phyloP scores from a whole-genome alignment of 2,888 invertebrate species.

The Polydesmus complanatus region DNA sequence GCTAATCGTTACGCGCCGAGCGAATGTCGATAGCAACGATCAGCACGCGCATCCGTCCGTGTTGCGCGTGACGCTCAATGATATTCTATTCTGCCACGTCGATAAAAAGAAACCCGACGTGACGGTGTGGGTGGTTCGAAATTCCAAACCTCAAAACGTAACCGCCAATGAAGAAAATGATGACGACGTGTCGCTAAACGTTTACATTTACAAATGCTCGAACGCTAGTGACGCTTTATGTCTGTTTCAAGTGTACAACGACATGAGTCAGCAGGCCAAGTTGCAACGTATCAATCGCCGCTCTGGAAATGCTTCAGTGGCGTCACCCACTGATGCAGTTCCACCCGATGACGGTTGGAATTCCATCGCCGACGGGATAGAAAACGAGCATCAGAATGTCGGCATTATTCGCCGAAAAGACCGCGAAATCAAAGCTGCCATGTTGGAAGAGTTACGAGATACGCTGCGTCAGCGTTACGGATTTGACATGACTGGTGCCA shows the following conservation, averaged over 20 bases:
- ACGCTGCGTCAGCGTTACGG: not conserved
- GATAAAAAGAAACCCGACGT: constrained; percentile 26
- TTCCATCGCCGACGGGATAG: constrained; percentile 10
- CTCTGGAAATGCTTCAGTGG: not conserved
- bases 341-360: too few species aligned
- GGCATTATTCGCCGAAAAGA: constrained; percentile 4
- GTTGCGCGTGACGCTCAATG: constrained; percentile 20
- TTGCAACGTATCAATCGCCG: not conserved
- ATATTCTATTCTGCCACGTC: constrained; percentile 30
- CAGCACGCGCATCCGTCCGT: not conserved
- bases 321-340: not conserved
- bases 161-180: not conserved
- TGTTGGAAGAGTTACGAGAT: constrained; percentile 11
- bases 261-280: constrained; percentile 13
- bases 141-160: constrained; percentile 14
- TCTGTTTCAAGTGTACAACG: constrained; percentile 11
- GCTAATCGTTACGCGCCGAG: constrained; percentile 7
- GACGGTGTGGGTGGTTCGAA: constrained; percentile 28
- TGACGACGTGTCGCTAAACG: not conserved
- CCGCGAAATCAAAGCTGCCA: constrained; percentile 6
- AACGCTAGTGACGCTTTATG: constrained; percentile 9
- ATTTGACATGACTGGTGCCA: not conserved
- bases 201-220: constrained; percentile 11
- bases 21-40: not conserved
- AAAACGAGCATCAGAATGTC: constrained; percentile 1